Evolutionary conservation across 2,888 invertebrate genomes (phyloP).

Genomic region (Drosophila mimetica): DNA sequence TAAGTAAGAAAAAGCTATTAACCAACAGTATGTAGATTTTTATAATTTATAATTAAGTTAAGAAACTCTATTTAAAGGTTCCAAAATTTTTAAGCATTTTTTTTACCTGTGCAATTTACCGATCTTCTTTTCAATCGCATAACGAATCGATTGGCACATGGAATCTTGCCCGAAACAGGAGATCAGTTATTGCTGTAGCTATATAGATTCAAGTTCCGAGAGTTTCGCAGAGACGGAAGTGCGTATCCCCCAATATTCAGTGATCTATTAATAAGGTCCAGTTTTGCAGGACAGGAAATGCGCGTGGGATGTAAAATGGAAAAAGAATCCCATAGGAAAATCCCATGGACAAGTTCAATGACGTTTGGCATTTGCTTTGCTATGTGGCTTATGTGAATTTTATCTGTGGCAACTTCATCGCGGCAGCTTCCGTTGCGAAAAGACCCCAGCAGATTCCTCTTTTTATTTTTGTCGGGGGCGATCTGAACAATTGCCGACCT

Average conservation of each 20-base stretch:
- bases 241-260: slow-evolving; percentile 68
- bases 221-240: slow-evolving; percentile 58
- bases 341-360: slow-evolving; percentile 3
- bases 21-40: too few species aligned
- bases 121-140: slow-evolving; percentile 56
- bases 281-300: slow-evolving; percentile 51
- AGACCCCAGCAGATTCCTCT: slow-evolving; percentile 8
- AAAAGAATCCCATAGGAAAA: neutral
- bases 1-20: too few species aligned
- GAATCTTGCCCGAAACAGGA: slow-evolving; percentile 28
- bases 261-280: slow-evolving; percentile 67
- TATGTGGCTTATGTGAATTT: slow-evolving; percentile 36
- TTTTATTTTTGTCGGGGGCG: slow-evolving; percentile 61
- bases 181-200: neutral
- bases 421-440: slow-evolving; percentile 68
- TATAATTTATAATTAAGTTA: too few species aligned
- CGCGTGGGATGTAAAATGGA: slow-evolving; percentile 56
- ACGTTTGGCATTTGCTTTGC: slow-evolving; percentile 27
- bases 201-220: neutral
- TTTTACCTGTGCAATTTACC: slow-evolving; percentile 19
- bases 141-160: slow-evolving; percentile 63
- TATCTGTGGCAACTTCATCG: slow-evolving; percentile 56
- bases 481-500: slow-evolving; percentile 42
- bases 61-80: too few species aligned
- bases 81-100: too few species aligned